Percentiles rank a stretch among this genome's conserved stretches.
phyloP scores from a whole-genome alignment of 1,140 invertebrate genomes.

The Riptortus pedestris region DNA sequence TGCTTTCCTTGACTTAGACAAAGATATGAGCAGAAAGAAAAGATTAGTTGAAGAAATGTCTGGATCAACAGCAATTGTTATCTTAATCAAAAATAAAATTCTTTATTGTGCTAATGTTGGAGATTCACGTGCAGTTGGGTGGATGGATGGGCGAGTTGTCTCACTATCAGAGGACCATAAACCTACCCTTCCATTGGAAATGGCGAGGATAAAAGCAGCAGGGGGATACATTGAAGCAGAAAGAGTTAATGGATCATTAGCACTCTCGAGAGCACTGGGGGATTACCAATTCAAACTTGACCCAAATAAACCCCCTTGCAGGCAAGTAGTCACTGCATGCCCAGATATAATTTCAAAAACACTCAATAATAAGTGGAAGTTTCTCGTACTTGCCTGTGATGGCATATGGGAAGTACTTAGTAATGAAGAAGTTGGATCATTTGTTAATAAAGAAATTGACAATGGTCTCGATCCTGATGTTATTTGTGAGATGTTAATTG shows the following conservation, averaged over 20 bases:
- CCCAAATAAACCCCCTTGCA: conserved; percentile 65
- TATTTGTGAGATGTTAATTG: conserved; percentile 93
- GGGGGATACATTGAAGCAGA: conserved; percentile 96
- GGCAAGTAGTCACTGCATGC: conserved; percentile 94
- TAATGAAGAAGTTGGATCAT: conserved; percentile 85
- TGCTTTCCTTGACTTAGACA: conserved; percentile 83
- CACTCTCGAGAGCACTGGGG: conserved; percentile 90
- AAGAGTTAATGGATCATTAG: conserved; percentile 93
- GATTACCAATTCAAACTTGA: conserved; percentile 97
- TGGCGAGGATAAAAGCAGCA: conserved; percentile 77
- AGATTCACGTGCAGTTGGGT: conserved; percentile 83
- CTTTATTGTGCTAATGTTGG: conserved; percentile 90
- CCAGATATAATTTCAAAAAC: conserved; percentile 79
- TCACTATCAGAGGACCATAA: conserved; percentile 85
- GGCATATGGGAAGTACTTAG: conserved; percentile 98
- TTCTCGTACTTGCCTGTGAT: conserved; percentile 92
- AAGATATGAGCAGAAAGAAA: conserved; percentile 81
- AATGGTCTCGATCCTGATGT: conserved; percentile 77
- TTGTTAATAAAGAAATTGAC: conserved; percentile 72
- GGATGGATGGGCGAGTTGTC: conserved; percentile 56
- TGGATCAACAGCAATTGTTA: conserved; percentile 84
- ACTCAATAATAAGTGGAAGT: conserved; percentile 86
- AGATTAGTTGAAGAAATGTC: conserved; percentile 80
- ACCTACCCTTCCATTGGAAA: conserved; percentile 77
- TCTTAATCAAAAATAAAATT: conserved; percentile 73